These are phyloP conservation scores for Brachionus sp. DNA, from an alignment of 1,140 invertebrate genomes.

Conservation along the genomic window DNA sequence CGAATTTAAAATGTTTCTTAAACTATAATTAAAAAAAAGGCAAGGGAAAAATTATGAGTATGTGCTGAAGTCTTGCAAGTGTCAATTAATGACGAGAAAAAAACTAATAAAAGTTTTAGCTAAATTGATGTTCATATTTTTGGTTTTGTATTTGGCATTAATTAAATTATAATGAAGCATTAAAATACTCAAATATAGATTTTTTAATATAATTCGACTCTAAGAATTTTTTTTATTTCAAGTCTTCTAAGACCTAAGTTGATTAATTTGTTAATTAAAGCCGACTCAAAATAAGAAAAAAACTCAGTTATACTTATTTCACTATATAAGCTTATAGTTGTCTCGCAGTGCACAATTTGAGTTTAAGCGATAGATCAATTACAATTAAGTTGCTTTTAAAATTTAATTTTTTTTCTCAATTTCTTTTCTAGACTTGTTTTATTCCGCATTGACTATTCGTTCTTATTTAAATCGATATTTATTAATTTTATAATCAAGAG, in stretches of 20 bases:
- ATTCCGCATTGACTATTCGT: neutral
- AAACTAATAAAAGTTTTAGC: slow-evolving; percentile 41
- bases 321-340: neutral
- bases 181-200: slow-evolving; percentile 30
- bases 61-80: slow-evolving; percentile 44
- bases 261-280: slow-evolving; percentile 44
- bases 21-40: slow-evolving; percentile 10
- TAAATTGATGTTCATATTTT: slow-evolving; percentile 39
- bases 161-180: slow-evolving; percentile 45
- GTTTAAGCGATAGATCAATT: slow-evolving; percentile 22
- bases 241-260: slow-evolving; percentile 22
- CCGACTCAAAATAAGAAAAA: neutral
- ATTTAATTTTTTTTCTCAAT: neutral
- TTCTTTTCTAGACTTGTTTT: neutral
- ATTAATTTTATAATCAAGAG: neutral
- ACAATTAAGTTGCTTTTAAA: slow-evolving; percentile 16
- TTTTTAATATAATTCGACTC: slow-evolving; percentile 12
- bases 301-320: neutral
- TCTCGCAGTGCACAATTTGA: neutral
- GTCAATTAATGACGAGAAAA: slow-evolving; percentile 42
- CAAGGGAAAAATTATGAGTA: neutral
- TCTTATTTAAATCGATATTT: neutral
- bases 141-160: slow-evolving; percentile 42
- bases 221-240: neutral
- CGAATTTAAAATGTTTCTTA: slow-evolving; percentile 20